Base-by-base conservation (phyloP, 1,140 invertebrate genomes). In the Musca domestica region DNA sequence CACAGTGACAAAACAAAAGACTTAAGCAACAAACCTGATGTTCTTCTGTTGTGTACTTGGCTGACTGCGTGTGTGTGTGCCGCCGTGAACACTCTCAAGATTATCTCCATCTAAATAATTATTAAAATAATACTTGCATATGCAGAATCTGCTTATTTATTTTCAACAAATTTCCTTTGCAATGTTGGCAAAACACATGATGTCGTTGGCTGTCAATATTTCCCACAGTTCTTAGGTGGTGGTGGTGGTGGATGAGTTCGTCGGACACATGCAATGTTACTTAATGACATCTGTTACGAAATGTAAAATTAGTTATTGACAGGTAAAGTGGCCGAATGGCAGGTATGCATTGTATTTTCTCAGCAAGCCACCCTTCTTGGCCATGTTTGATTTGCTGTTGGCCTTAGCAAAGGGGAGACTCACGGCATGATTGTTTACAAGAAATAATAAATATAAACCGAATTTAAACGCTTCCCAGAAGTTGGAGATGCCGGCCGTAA, bases 1-100 rank as follows among this genome's bases (percentile, higher is more conserved):
- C 56, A 61, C 56, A 61, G n/a, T n/a, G 9, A 7, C 4, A 47
- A 17, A 48, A 67, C 58, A 68, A 68, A 52, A 68, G 67, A 68
- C 67, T 68, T 64, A 64, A 64, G 58, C n/a, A 47, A 68, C 58
- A 30, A 68, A 68, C 67, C 46, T 49, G 66, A 61, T n/a, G 34
- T 34, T 34, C 27, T 4, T 30, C n/a, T 30, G 54, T 30, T 30
- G n/a, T n/a, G n/a, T n/a, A n/a, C n/a, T n/a, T n/a, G n/a, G n/a
- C n/a, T n/a, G n/a, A n/a, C n/a, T 30, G 27, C 9, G 27, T 30
- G 27, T 30, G 27, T 9, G 34, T 41, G 34, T 41, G 34, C 34
- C 34, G 34, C 5, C 12, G n/a, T 34, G 27, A 27, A 34, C 56
- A 61, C 41, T 20, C 10, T 4, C 2, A 19, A 61, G 56, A 61